Evolutionary conservation across 2,888 invertebrate species (phyloP).

Genomic region (Lysandra bellargus): DNA sequence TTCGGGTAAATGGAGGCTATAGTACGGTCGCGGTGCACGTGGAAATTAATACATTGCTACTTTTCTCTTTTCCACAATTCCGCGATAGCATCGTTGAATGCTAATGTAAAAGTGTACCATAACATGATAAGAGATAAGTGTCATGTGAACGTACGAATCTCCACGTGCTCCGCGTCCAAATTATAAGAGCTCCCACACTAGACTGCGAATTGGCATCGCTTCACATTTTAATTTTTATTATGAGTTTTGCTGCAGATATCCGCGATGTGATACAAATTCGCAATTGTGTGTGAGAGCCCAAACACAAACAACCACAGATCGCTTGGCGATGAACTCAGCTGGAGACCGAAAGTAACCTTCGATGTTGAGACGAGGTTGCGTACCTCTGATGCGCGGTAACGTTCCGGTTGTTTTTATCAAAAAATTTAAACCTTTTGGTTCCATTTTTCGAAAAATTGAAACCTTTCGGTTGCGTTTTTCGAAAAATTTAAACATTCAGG

Average conservation of each 20-base stretch:
- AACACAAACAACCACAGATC: conserved; percentile 25
- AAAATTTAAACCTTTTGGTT: background rate
- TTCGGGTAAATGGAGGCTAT: background rate
- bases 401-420: conserved; percentile 28
- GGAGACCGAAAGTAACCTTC: conserved; percentile 46
- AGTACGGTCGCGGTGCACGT: background rate
- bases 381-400: conserved; percentile 10
- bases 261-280: background rate
- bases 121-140: too few species aligned
- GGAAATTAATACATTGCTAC: too few species aligned
- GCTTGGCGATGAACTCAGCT: conserved; percentile 36
- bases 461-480: too few species aligned
- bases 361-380: conserved; percentile 45
- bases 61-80: background rate
- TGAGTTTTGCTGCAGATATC: too few species aligned
- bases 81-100: background rate
- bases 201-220: too few species aligned
- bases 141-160: background rate
- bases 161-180: background rate
- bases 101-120: too few species aligned
- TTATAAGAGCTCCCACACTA: background rate
- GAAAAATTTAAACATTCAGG: background rate
- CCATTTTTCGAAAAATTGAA: background rate
- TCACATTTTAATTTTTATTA: too few species aligned
- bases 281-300: background rate